phyloP scores from a whole-genome alignment of 2,888 invertebrate species.

The Stenichneumon culpator region DNA sequence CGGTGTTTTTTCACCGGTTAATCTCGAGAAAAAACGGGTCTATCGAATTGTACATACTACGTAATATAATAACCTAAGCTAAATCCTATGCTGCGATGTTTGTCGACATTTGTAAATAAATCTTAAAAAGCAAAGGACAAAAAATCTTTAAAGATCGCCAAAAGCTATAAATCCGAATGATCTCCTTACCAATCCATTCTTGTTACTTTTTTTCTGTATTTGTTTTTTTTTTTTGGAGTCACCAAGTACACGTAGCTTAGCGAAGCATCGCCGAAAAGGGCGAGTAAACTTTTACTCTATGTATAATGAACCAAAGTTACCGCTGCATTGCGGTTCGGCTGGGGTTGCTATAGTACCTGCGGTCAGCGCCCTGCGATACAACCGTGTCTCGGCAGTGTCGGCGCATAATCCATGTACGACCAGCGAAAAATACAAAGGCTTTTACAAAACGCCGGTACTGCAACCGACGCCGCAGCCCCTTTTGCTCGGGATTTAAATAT shows the following conservation, averaged over 20 bases:
- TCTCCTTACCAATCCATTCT: not conserved
- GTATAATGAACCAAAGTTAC: conserved; percentile 64
- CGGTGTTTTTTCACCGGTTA: conserved; percentile 1
- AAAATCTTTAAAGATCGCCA: conserved; percentile 49
- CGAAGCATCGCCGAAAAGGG: conserved; percentile 8
- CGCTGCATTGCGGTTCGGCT: conserved; percentile 73
- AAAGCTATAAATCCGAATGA: not conserved
- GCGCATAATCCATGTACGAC: conserved; percentile 25
- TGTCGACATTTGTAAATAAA: conserved; percentile 67
- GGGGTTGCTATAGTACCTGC: conserved; percentile 71
- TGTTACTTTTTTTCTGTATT: not conserved
- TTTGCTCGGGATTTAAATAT: conserved; percentile 31
- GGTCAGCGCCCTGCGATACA: conserved; percentile 68
- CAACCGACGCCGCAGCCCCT: conserved; percentile 39
- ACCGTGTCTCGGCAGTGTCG: conserved; percentile 8
- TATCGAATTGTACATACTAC: conserved; percentile 56
- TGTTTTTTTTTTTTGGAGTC: not conserved
- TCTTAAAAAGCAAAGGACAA: conserved; percentile 1
- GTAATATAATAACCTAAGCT: conserved; percentile 37
- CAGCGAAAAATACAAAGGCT: conserved; percentile 56
- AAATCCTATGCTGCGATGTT: conserved; percentile 42
- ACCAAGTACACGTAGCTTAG: not conserved
- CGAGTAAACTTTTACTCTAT: conserved; percentile 35
- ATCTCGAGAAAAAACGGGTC: conserved; percentile 21
- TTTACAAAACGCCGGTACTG: conserved; percentile 43